Percentiles rank a stretch among this genome's conserved stretches.
Evolutionary conservation across 2,888 invertebrate species (phyloP).

Genomic region (Blera fallax): DNA sequence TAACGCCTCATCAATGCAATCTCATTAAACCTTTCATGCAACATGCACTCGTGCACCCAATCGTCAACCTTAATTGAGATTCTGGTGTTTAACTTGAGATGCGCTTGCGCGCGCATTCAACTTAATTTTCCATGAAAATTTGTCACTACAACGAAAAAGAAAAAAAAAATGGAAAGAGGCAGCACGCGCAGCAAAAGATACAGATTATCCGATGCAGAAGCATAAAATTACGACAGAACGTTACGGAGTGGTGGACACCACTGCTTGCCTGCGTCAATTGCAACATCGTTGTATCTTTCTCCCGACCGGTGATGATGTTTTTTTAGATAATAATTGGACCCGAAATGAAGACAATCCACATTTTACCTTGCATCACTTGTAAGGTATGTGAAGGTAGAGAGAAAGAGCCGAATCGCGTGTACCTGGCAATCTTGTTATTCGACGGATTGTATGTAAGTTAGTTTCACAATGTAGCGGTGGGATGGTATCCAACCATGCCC

Average conservation of each 20-base stretch:
- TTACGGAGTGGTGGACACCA: slow-evolving; percentile 22
- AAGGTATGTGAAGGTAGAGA: not conserved
- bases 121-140: slow-evolving; percentile 60
- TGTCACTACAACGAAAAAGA: slow-evolving; percentile 30
- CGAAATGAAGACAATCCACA: slow-evolving; percentile 12
- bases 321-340: slow-evolving; percentile 53
- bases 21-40: slow-evolving; percentile 6
- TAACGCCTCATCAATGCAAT: slow-evolving; percentile 18
- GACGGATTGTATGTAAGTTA: slow-evolving; percentile 1
- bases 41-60: not conserved
- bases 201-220: slow-evolving; percentile 46
- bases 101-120: slow-evolving; percentile 16
- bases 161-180: not conserved
- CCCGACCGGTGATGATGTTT: slow-evolving; percentile 8
- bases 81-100: not conserved
- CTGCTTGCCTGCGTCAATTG: not conserved
- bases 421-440: slow-evolving; percentile 12
- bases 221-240: slow-evolving; percentile 57
- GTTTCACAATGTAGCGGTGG: slow-evolving; percentile 47
- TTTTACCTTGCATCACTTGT: slow-evolving; percentile 46
- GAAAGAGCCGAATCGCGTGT: slow-evolving; percentile 14
- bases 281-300: slow-evolving; percentile 31
- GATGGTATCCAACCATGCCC: slow-evolving; percentile 55
- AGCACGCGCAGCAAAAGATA: not conserved
- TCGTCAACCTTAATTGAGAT: slow-evolving; percentile 30